phyloP scores from a whole-genome alignment of 2,797 vertebrate species.

The Ibycter americanus region DNA sequence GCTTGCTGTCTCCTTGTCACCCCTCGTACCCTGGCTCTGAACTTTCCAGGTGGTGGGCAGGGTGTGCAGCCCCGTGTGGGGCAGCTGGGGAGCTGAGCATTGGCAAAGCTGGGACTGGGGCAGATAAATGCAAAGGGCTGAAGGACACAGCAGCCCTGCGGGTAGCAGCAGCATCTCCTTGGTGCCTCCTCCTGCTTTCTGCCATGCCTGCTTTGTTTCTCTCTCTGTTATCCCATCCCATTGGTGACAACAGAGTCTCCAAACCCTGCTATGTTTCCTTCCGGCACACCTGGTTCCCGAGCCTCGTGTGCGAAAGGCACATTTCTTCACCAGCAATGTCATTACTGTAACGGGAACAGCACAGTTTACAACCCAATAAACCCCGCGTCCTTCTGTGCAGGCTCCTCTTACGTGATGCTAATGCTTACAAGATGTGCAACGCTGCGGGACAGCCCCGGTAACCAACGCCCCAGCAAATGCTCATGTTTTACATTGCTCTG shows the following conservation, averaged over 20 bases:
- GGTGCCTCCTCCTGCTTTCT: not conserved
- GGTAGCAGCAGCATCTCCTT: not conserved
- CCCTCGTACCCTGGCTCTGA: not conserved
- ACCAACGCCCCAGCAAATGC: not conserved
- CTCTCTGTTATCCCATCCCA: not conserved
- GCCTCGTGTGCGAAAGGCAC: not conserved
- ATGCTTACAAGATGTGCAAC: constrained; percentile 32
- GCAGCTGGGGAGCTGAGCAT: not conserved
- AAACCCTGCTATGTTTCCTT: not conserved
- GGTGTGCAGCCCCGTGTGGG: not conserved
- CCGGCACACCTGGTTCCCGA: not conserved
- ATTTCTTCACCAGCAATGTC: not conserved
- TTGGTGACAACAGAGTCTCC: not conserved
- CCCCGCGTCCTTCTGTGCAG: constrained; percentile 43
- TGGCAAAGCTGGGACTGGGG: rapidly evolving
- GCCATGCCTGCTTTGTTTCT: not conserved
- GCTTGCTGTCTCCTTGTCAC: not conserved
- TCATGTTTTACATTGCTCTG: constrained; percentile 16
- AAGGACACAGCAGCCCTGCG: not conserved
- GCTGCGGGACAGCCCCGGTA: not conserved
- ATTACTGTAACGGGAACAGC: constrained; percentile 31
- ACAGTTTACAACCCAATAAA: constrained; percentile 60
- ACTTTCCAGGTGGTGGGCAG: rapidly evolving
- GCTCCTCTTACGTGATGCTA: constrained; percentile 23
- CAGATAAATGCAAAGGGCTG: not conserved